These are phyloP conservation scores for Scaptomyza polygonia DNA, from an alignment of 2,888 invertebrate genomes.

Conservation along the genomic window DNA sequence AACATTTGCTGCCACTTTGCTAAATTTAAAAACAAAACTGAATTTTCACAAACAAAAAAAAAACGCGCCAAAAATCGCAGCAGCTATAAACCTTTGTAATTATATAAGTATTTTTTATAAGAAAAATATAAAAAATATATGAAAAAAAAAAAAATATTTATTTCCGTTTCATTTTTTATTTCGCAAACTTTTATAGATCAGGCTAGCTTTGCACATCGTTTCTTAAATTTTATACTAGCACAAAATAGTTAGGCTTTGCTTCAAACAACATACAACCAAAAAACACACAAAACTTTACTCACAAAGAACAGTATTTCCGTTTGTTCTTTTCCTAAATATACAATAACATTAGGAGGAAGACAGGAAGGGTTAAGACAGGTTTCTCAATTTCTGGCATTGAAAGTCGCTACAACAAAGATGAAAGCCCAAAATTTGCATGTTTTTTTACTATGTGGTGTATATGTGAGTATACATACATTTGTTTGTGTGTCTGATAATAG, in stretches of 20 bases:
- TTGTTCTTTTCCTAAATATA: neutral
- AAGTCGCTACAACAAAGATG: conserved; percentile 1
- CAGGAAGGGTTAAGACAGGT: too few species aligned
- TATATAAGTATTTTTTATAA: conserved; percentile 83
- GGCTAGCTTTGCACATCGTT: neutral
- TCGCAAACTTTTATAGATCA: neutral
- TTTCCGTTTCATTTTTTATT: neutral
- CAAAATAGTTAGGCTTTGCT: neutral
- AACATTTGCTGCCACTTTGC: conserved; percentile 66
- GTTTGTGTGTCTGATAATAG: too few species aligned
- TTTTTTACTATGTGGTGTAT: conserved; percentile 2
- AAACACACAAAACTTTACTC: neutral
- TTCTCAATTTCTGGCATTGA: neutral
- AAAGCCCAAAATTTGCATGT: neutral
- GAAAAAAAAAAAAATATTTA: conserved; percentile 31
- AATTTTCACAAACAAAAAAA: conserved; percentile 67
- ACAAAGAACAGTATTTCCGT: neutral
- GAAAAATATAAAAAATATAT: conserved; percentile 79
- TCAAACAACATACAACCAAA: neutral
- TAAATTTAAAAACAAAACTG: conserved; percentile 44
- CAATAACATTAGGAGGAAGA: neutral
- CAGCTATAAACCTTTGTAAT: conserved; percentile 77
- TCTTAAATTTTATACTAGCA: neutral
- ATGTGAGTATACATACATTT: conserved; percentile 3
- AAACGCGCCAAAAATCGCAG: conserved; percentile 76